Conservation (phyloP, 2,888 invertebrate genomes). For the Agrotis puta region DNA sequence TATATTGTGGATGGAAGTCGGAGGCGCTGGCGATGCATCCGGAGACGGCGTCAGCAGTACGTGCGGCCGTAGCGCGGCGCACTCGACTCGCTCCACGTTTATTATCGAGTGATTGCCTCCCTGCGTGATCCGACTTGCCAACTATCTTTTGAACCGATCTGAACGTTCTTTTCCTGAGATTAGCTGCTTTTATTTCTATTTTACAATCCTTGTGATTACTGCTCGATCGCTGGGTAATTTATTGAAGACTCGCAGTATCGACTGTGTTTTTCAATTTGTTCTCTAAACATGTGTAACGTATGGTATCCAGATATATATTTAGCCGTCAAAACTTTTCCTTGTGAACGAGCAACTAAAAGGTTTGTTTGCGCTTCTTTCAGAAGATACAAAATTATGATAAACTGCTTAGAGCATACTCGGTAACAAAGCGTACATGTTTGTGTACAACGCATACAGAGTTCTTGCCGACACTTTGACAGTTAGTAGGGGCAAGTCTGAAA, state of each 20-base stretch:
- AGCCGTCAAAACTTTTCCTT: conserved; percentile 50
- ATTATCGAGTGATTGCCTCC: conserved; percentile 89
- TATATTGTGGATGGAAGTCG: conserved; percentile 70
- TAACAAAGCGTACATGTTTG: conserved; percentile 61
- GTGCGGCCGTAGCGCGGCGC: conserved; percentile 80
- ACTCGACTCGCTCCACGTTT: conserved; percentile 86
- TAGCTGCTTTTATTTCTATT: conserved; percentile 82
- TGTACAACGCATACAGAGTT: conserved; percentile 75
- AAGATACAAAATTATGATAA: conserved; percentile 72
- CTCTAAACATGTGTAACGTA: background rate
- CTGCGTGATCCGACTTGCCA: conserved; percentile 88
- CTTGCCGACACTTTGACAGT: conserved; percentile 88
- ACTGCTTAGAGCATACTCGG: conserved; percentile 59
- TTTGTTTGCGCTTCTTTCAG: conserved; percentile 66
- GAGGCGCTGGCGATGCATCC: conserved; percentile 76
- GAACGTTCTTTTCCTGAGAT: conserved; percentile 78
- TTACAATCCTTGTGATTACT: conserved; percentile 73
- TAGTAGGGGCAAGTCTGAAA: conserved; percentile 90
- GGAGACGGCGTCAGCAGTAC: conserved; percentile 83
- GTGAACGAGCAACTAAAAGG: conserved; percentile 52
- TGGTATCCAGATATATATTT: conserved; percentile 51
- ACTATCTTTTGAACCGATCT: conserved; percentile 82
- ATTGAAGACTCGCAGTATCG: conserved; percentile 39
- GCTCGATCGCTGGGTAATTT: conserved; percentile 42
- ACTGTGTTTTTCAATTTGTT: conserved; percentile 17